phyloP scores from a whole-genome alignment of 2,888 invertebrate genomes.

The Pterostichus madidus region DNA sequence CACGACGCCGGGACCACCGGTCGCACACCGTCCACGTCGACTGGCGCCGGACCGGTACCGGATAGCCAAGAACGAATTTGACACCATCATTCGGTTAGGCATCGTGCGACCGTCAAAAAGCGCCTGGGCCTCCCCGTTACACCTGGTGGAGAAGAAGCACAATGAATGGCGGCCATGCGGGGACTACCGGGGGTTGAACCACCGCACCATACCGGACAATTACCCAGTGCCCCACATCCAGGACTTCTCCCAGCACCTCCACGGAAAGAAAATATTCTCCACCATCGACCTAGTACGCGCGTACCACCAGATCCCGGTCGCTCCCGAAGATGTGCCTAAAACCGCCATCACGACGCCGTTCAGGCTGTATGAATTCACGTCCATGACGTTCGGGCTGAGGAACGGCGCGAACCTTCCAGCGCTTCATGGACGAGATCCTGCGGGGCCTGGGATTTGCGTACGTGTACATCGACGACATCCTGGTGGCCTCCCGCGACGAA shows the following conservation, averaged over 20 bases:
- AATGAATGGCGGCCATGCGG: slow-evolving; percentile 73
- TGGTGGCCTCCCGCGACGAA: slow-evolving; percentile 45
- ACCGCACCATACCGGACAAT: slow-evolving; percentile 72
- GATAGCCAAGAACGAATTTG: neutral
- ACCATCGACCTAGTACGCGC: slow-evolving; percentile 72
- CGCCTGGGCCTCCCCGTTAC: no score
- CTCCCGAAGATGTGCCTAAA: slow-evolving; percentile 71
- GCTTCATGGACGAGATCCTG: slow-evolving; percentile 69
- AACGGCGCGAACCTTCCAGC: slow-evolving; percentile 68
- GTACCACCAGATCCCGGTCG: slow-evolving; percentile 73
- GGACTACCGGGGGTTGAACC: slow-evolving; percentile 73
- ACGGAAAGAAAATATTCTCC: slow-evolving; percentile 69
- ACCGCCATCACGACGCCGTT: slow-evolving; percentile 73
- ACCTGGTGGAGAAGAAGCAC: slow-evolving; percentile 70
- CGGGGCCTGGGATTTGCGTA: slow-evolving; percentile 68
- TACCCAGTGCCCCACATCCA: slow-evolving; percentile 72
- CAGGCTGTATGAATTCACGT: no score
- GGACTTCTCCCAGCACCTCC: slow-evolving; percentile 70
- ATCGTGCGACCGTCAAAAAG: no score
- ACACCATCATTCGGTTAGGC: no score
- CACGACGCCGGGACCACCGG: slow-evolving; percentile 22
- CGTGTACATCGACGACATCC: slow-evolving; percentile 69
- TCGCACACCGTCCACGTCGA: neutral
- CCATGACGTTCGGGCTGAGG: no score
- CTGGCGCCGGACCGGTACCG: slow-evolving; percentile 6